Evolutionary conservation across 2,113 vertebrate genomes (phyloP).

Genomic region (Spheniscus mendiculus): DNA sequence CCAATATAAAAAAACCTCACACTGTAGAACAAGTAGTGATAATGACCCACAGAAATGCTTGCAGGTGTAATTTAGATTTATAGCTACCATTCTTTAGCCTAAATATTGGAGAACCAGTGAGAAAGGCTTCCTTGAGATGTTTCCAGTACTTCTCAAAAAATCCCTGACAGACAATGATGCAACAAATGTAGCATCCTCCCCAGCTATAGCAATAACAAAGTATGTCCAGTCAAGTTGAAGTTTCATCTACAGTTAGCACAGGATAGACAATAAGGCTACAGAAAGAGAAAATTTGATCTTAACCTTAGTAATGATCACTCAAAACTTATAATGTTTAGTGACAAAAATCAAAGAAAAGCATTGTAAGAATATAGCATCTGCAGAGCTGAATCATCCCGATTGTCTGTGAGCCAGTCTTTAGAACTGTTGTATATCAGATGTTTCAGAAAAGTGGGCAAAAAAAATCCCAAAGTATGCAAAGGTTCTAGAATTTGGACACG

Average conservation of each 20-base stretch:
- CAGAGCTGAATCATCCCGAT: neutral
- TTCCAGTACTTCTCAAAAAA: slow-evolving; percentile 4
- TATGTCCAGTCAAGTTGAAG: neutral
- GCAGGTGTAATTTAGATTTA: neutral
- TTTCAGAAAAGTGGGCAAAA: neutral
- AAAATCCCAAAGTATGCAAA: neutral
- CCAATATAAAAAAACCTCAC: neutral
- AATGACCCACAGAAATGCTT: neutral
- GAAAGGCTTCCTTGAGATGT: neutral
- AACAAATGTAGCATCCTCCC: neutral
- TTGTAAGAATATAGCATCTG: slow-evolving; percentile 4
- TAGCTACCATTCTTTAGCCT: neutral
- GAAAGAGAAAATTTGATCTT: neutral
- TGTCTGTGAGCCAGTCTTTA: neutral
- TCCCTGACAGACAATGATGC: neutral
- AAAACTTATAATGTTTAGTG: neutral
- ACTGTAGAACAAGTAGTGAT: neutral
- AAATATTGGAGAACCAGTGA: neutral
- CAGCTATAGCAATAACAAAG: neutral
- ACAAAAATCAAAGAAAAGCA: slow-evolving; percentile 7
- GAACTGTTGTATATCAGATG: neutral
- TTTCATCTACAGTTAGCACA: neutral
- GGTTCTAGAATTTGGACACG: neutral
- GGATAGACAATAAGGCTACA: neutral
- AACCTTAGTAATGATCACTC: slow-evolving; percentile 9